A percentile compares a stretch with the other conserved stretches of the same genome.
Evolutionary conservation across 2,113 vertebrate species (phyloP).

Genomic region (Anthoscopus minutus): DNA sequence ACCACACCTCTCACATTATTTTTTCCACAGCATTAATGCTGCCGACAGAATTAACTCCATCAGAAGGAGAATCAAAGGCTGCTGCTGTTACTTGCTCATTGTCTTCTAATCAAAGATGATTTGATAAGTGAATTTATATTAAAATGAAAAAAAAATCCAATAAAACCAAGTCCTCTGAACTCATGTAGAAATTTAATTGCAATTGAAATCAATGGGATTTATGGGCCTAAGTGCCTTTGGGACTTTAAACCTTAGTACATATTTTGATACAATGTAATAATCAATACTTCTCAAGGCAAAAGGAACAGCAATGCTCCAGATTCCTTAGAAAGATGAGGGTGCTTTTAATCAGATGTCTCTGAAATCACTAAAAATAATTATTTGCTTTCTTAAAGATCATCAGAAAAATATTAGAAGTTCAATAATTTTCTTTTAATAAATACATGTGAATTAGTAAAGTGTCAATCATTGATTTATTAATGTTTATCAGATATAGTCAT

Average conservation of each 20-base stretch:
- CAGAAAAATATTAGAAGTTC: not conserved
- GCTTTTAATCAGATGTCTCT: not conserved
- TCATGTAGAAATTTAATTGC: not conserved
- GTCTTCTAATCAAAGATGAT: slow-evolving; percentile 8
- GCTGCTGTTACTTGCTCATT: not conserved
- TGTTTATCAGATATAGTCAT: not conserved
- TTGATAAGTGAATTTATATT: not conserved
- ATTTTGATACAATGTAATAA: not conserved
- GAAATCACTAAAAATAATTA: not conserved
- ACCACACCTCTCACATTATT: not conserved
- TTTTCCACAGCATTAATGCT: not conserved
- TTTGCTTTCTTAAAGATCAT: not conserved
- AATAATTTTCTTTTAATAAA: not conserved
- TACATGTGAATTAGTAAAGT: not conserved
- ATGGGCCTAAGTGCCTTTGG: not conserved
- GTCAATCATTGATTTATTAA: not conserved
- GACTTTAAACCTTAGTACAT: not conserved
- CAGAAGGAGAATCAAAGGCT: not conserved
- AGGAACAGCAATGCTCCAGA: not conserved
- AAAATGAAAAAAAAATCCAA: not conserved
- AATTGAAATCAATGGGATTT: slow-evolving; percentile 6
- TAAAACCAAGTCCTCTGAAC: not conserved
- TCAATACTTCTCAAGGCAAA: not conserved
- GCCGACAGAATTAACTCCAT: not conserved
- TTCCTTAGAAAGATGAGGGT: not conserved